These are phyloP conservation scores for Parauchenoglanis ngamensis DNA, from an alignment of 2,797 vertebrate species.

Conservation along the genomic window DNA sequence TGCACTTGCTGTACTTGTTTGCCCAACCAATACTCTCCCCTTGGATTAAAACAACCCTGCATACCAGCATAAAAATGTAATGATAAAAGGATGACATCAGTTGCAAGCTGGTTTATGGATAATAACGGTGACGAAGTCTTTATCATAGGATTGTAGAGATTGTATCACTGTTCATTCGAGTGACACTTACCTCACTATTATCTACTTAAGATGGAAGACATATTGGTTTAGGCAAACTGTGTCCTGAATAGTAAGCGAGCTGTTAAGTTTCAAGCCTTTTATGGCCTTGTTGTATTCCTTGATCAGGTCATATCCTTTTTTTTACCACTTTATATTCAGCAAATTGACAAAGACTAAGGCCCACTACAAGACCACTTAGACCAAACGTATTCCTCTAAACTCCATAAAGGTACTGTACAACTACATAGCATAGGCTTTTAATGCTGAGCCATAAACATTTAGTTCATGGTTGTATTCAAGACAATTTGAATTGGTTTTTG, in stretches of 20 bases:
- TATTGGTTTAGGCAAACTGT: not conserved
- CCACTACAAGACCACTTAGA: not conserved
- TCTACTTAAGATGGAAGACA: not conserved
- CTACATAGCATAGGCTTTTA: not conserved
- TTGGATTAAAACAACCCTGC: slow-evolving; percentile 23
- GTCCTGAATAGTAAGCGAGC: not conserved
- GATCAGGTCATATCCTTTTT: not conserved
- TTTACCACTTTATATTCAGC: not conserved
- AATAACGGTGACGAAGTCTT: not conserved
- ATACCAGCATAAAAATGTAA: slow-evolving; percentile 1
- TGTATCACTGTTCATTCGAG: not conserved
- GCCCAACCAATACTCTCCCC: slow-evolving; percentile 35
- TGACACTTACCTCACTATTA: not conserved
- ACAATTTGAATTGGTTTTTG: not conserved
- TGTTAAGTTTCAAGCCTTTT: not conserved
- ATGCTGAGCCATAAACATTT: not conserved
- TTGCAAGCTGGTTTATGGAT: not conserved
- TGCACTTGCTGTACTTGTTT: slow-evolving; percentile 55
- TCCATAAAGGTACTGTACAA: not conserved
- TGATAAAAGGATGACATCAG: not conserved
- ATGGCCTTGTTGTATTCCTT: not conserved
- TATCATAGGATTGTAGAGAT: not conserved
- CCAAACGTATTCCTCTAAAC: not conserved
- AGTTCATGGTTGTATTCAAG: not conserved
- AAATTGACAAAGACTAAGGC: not conserved